Base-by-base conservation (phyloP, 2,888 invertebrate species). In the Calameuta idolon region DNA sequence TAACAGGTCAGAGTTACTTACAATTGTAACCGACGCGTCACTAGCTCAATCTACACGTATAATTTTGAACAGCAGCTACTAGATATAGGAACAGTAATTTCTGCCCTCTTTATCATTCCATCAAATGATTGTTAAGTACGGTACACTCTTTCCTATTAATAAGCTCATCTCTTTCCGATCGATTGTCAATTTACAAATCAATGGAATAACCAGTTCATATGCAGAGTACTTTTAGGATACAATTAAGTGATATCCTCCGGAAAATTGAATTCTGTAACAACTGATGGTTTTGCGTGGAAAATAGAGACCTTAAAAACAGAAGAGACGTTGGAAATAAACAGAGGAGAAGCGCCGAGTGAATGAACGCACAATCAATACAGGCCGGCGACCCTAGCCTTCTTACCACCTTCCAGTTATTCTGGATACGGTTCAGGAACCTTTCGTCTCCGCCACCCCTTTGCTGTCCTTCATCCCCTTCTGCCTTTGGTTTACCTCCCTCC, bases 291-390 rank as follows among this genome's bases (percentile, higher is more conserved):
- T 55, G 55, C 23, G 55, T 55, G 23, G 23, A 4, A 55, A 55
- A 23, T 23, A 9, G 55, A 55, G 55, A 55, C 55, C 5, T 23
- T 23, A 23, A 55, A 55, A 23, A 55, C 55, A 71, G 71, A 33
- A 69, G 11, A 33, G 71, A 71, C 9, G 12, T 33, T 31, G 33
- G 31, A 33, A 71, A 71, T 71, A 31, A 71, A 71, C 71, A 71
- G 71, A 31, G 71, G 15, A 12, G 31, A 33, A 4, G 71, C 55
- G 55, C 55, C 55, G 33, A 71, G 71, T 71, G 71, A 71, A 71
- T 71, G 71, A 71, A 71, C 71, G 71, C 71, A 71, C 71, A 71
- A 71, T 71, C 71, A 71, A 71, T 71, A 71, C 71, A 15, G 71
- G 31, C 12, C 71, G 71, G 71, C 33, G 71, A 33, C 55, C 55